A percentile compares a stretch with the other conserved stretches of the same genome.
Conservation (phyloP, 2,888 invertebrate genomes). For the Acanthopleura granulata region DNA sequence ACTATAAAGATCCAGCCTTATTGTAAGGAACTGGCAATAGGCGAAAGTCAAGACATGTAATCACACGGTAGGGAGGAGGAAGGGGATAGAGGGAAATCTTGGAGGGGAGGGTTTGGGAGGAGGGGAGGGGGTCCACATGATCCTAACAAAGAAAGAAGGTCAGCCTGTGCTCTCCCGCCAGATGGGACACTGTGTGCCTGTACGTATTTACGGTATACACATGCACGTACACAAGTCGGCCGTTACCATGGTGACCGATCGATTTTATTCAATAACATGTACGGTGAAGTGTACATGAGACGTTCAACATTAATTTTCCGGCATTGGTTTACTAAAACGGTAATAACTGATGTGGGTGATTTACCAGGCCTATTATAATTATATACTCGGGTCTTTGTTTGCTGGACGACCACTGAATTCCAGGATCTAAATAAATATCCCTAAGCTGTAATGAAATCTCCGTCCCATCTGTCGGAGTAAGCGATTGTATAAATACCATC, state of each 20-base stretch:
- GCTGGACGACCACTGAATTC: neutral
- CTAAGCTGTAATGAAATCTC: constrained; percentile 13
- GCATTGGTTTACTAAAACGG: constrained; percentile 18
- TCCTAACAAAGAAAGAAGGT: neutral
- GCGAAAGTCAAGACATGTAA: too few species aligned
- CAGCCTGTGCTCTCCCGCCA: constrained; percentile 8
- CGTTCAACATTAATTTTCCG: constrained; percentile 20
- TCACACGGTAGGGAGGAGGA: too few species aligned
- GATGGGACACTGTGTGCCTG: constrained; percentile 6
- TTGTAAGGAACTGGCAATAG: too few species aligned
- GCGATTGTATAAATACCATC: constrained; percentile 12
- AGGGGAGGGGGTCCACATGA: too few species aligned
- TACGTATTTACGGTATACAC: constrained; percentile 17
- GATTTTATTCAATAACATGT: constrained; percentile 20
- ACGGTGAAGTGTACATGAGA: constrained; percentile 17
- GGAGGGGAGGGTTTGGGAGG: too few species aligned
- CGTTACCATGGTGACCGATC: constrained; percentile 10
- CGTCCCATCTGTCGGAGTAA: constrained; percentile 12
- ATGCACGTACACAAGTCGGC: constrained; percentile 15
- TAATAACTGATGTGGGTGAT: constrained; percentile 16
- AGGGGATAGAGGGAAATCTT: too few species aligned
- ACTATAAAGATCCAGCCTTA: too few species aligned
- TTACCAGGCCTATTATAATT: constrained; percentile 15
- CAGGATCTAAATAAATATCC: constrained; percentile 15
- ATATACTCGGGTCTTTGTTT: constrained; percentile 16